Percentiles rank a stretch among this genome's conserved stretches.
These are phyloP conservation scores for Hylia prasina DNA, from an alignment of 2,113 vertebrate genomes.

Conservation along the genomic window DNA sequence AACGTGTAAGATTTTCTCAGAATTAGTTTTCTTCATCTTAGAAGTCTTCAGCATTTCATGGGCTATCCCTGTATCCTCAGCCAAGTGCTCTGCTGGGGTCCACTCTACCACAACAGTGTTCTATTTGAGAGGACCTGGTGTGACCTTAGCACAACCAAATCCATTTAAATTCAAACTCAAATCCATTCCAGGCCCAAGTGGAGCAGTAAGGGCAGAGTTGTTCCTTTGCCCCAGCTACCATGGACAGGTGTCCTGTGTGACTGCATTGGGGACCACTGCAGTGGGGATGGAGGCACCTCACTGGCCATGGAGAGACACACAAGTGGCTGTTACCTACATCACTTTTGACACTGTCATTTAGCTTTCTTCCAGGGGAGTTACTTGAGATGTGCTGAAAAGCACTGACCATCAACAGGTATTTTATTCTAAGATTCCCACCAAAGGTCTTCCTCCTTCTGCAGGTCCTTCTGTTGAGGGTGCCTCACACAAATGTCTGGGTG, in stretches of 20 bases:
- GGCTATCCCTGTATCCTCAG: not conserved
- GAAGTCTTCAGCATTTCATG: not conserved
- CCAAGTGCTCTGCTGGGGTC: not conserved
- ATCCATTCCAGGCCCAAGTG: not conserved
- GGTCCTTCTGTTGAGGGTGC: not conserved
- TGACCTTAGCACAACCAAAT: not conserved
- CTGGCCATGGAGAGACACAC: rapidly evolving
- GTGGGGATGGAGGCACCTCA: not conserved
- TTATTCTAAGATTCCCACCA: not conserved
- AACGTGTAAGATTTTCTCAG: not conserved
- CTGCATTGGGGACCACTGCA: rapidly evolving
- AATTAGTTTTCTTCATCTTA: not conserved
- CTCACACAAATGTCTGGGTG: not conserved
- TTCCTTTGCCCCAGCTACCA: not conserved
- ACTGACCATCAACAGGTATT: not conserved
- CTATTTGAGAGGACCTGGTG: not conserved
- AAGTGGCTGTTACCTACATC: not conserved
- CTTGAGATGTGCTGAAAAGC: not conserved
- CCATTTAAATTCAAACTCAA: not conserved
- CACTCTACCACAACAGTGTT: rapidly evolving
- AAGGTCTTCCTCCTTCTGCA: not conserved
- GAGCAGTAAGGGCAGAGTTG: not conserved
- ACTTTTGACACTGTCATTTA: not conserved
- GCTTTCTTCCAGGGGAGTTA: not conserved
- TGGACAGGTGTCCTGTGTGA: not conserved